phyloP scores from a whole-genome alignment of 1,140 invertebrate species.

The Xylocopa sonorina region DNA sequence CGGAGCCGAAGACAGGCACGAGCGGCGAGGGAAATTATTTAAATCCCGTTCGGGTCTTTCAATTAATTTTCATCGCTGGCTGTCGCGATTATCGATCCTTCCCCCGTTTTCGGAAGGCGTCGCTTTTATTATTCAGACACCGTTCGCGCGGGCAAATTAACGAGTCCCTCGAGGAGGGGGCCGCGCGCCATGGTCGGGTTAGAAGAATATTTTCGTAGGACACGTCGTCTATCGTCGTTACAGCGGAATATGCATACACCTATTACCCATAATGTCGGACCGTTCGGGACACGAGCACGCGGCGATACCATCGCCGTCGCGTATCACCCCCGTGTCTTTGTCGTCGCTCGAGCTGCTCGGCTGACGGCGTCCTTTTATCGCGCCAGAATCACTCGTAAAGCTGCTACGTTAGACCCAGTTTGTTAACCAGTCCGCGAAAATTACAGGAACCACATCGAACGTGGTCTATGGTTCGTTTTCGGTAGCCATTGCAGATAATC shows the following conservation, averaged over 20 bases:
- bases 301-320: background rate
- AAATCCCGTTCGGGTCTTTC: constrained; percentile 20
- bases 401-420: constrained; percentile 13
- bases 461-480: background rate
- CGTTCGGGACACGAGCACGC: background rate
- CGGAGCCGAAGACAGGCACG: background rate
- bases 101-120: background rate
- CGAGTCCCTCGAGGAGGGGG: background rate
- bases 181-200: too few relatives aligned
- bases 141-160: constrained; percentile 12
- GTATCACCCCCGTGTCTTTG: background rate
- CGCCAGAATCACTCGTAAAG: constrained; percentile 22
- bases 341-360: background rate
- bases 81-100: constrained; percentile 18
- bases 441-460: background rate
- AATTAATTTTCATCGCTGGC: constrained; percentile 23
- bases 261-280: constrained; percentile 5
- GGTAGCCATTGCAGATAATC: constrained; percentile 16
- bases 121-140: constrained; percentile 14
- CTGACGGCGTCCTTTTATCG: background rate
- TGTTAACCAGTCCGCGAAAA: background rate
- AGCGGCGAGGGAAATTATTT: constrained; percentile 21
- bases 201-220: constrained; percentile 21
- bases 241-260: background rate
- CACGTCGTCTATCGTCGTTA: background rate